Percentiles rank a stretch among this genome's conserved stretches.
These are phyloP conservation scores for Telmatherina bonti DNA, from an alignment of 2,797 vertebrate genomes.

Conservation along the genomic window DNA sequence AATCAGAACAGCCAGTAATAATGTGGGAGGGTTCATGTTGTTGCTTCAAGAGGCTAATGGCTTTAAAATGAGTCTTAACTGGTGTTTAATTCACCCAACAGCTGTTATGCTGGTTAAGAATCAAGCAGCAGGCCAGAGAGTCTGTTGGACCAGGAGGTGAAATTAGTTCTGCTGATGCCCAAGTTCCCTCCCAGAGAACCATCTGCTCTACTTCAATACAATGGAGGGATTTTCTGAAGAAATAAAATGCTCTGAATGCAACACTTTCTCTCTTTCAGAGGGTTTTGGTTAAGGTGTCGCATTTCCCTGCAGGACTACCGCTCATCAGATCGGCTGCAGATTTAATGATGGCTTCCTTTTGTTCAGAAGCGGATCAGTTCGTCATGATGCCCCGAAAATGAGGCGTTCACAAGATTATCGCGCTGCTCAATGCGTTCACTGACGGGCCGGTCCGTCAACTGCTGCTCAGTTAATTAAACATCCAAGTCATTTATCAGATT, in stretches of 20 bases:
- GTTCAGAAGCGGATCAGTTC: conserved; percentile 50
- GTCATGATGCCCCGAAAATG: conserved; percentile 42
- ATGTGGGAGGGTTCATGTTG: conserved; percentile 87
- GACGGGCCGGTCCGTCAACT: not conserved
- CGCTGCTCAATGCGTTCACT: not conserved
- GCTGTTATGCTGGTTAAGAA: conserved; percentile 96
- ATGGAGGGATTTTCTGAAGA: conserved; percentile 94
- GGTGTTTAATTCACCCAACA: conserved; percentile 90
- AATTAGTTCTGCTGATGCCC: conserved; percentile 97
- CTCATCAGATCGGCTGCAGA: conserved; percentile 60
- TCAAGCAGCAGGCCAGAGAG: conserved; percentile 91
- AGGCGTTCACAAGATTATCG: conserved; percentile 19
- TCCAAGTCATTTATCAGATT: not conserved
- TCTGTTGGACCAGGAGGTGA: conserved; percentile 80
- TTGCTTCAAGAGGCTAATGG: conserved; percentile 87
- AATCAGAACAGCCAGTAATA: conserved; percentile 35
- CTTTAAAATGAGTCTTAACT: conserved; percentile 88
- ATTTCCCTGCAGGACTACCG: conserved; percentile 53
- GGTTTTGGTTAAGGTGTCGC: conserved; percentile 66
- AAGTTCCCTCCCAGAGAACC: conserved; percentile 94
- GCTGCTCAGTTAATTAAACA: not conserved
- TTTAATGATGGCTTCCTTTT: conserved; percentile 64
- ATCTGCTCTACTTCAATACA: conserved; percentile 98
- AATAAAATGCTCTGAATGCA: conserved; percentile 85
- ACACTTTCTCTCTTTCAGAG: conserved; percentile 71